Base-by-base conservation (phyloP, 2,113 vertebrate genomes). In the Sprattus sprattus region DNA sequence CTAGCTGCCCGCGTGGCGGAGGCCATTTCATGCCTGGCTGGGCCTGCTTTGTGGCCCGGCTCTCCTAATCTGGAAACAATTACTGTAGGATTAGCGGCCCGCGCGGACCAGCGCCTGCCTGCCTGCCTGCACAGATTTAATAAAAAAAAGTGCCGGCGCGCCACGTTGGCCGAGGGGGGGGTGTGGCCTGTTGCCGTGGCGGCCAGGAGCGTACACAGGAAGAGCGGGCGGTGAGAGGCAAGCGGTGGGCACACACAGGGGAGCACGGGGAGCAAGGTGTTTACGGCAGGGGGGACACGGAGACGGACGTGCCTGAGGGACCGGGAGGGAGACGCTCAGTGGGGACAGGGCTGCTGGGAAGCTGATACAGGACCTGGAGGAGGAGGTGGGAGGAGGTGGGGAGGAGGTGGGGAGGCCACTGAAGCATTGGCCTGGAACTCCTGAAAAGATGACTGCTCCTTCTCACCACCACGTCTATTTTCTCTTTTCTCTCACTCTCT, bases 41-140 rank as follows among this genome's bases (percentile, higher is more conserved):
- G 91, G 92, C 92, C 92, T 94, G 93, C 93, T 94, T 93, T 94
- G 94, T 93, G 93, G 92, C 91, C 92, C 88, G 87, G 92, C 90
- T 92, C 93, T 92, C 92, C 93, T 95, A 94, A 95, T 95, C 92
- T 94, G 92, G 92, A 95, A 94, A 95, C 93, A 95, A 95, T 95
- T 95, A 95, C 93, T 95, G 93, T 91, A 93, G 95, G 95, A 94
- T 94, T 95, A 95, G 92, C 91, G 82, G 85, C 88, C 91, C 64
- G 90, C 90, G 92, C 90, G 90, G 89, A 88, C 90, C 90, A 94
- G 93, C 91, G 92, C 92, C 91, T 93, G 91, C 94, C 91, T 93
- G 92, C 92, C 91, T 93, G 91, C 94, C 91, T 93, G 91, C 94
- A 94, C 92, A 93, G 93, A 93, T 93, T 95, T 95, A 95, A 95